These are phyloP conservation scores for Nemurella pictetii DNA, from an alignment of 2,888 invertebrate genomes.

Conservation along the genomic window DNA sequence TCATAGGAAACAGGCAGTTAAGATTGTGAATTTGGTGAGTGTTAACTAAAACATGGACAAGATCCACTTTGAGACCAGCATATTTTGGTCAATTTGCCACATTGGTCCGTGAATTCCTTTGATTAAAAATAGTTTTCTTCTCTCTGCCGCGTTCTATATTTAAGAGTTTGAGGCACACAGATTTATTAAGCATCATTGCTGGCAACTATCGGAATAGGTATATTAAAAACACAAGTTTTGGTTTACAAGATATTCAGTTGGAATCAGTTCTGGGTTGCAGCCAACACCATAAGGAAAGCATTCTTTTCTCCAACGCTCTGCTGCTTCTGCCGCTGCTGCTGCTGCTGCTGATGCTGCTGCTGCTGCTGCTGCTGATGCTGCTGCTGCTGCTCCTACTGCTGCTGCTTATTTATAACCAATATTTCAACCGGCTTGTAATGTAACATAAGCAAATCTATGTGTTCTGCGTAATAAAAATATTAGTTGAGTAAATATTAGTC, in stretches of 20 bases:
- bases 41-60: no score
- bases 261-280: background rate
- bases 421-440: background rate
- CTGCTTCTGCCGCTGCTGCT: background rate
- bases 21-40: no score
- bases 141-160: background rate
- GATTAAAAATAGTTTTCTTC: background rate
- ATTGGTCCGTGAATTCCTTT: background rate
- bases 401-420: background rate
- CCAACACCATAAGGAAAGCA: background rate
- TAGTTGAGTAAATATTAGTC: background rate
- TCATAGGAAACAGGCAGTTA: no score
- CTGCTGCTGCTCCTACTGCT: background rate
- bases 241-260: background rate
- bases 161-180: background rate
- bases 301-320: background rate
- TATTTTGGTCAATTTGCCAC: no score
- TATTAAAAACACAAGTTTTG: background rate
- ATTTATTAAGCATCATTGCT: background rate
- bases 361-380: background rate
- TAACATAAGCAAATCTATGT: background rate
- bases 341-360: background rate
- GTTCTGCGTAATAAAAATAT: background rate
- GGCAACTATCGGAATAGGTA: background rate
- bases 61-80: no score